phyloP scores from a whole-genome alignment of 2,797 vertebrate genomes.

The Anguilla pacifica region DNA sequence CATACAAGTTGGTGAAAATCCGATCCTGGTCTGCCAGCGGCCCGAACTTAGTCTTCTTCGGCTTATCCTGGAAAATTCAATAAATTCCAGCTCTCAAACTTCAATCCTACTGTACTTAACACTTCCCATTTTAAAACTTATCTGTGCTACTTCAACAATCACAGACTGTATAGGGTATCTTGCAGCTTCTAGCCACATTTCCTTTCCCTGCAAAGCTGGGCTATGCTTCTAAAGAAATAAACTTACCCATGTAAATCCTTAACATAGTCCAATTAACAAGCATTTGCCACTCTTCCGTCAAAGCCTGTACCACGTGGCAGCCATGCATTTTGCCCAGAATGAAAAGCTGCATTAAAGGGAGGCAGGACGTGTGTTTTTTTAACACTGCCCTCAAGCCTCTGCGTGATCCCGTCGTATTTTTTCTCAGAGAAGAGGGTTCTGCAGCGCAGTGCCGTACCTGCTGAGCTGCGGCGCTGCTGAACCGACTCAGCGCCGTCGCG shows the following conservation, averaged over 20 bases:
- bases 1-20: constrained; percentile 95
- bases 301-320: not conserved
- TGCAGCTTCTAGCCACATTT: not conserved
- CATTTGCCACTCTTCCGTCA: not conserved
- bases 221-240: not conserved
- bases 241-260: not conserved
- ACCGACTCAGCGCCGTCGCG: not conserved
- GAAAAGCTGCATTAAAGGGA: not conserved
- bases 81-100: not conserved
- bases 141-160: not conserved
- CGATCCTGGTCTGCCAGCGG: constrained; percentile 90
- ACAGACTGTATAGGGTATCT: not conserved
- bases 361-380: not conserved
- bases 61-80: constrained; percentile 57
- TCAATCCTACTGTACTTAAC: not conserved
- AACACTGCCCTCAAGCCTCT: not conserved
- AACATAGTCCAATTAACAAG: not conserved
- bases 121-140: not conserved
- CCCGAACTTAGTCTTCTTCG: constrained; percentile 92
- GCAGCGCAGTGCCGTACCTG: not conserved
- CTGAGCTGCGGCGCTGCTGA: not conserved
- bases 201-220: not conserved
- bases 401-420: not conserved
- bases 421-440: not conserved
- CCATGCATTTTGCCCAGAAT: not conserved